Evolutionary conservation across 2,113 vertebrate species (phyloP), one percentile per base, ranked within the genome.

Genomic region (Oryzias curvinotus): DNA sequence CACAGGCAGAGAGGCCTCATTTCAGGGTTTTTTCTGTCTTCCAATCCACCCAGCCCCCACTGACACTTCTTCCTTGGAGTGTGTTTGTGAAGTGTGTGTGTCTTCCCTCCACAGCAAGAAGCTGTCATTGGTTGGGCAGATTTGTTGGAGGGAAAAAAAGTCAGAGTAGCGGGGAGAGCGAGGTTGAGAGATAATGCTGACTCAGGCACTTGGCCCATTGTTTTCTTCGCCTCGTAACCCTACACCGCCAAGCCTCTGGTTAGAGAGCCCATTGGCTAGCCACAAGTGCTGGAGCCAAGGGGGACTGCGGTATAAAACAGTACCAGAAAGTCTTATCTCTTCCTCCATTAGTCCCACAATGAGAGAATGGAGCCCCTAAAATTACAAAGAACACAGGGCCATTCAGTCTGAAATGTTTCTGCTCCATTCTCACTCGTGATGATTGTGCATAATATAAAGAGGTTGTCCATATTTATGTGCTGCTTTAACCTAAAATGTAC

Each of bases 121-220:
- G 73, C 76, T 70, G 64, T 68, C 41, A 88, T 87, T 89, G 86
- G 87, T 66, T 73, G 75, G 70, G 60, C 30, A 51, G 78, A 71
- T 77, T 59, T 76, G 73, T 78, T 73, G 84, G 84, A 84, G 84
- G 82, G 81, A 77, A 84, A 76, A 85, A 76, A 80, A 62, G 50
- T 49, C 79, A 59, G 55, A 78, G 81, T 62, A 72, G 59, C 47
- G 62, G 52, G 68, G 61, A 81, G 81, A 75, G 75, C 1, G 25
- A 62, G 65, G 73, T 59, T 30, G 73, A 41, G 50, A 77, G 74
- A 81, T 80, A 84, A 74, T 88, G 89, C 89, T 89, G 89, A 90
- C 85, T 90, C 85, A 89, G 85, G 81, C 78, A 18, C 57, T 77
- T 7, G 56, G 74, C 60, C 86, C 77, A 90, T 90, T 90, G 88